Evolutionary conservation across 2,113 vertebrate genomes (phyloP).

Genomic region (Ranitomeya imitator): DNA sequence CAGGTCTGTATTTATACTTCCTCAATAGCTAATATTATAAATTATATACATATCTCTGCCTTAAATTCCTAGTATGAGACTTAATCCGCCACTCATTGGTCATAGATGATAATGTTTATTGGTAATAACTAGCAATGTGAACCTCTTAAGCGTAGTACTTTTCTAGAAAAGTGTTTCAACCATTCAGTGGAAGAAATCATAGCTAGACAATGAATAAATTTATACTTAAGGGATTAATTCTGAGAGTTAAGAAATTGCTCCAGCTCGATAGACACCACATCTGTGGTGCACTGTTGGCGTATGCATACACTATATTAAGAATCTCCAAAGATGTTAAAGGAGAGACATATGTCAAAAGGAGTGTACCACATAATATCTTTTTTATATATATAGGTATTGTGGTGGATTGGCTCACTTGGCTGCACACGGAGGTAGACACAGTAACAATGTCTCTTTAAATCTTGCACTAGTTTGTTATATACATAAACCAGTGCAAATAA

Average conservation of each 20-base stretch:
- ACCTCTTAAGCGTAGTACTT: not conserved
- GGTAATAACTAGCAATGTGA: not conserved
- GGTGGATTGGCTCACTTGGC: too few relatives aligned
- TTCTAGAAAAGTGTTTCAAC: not conserved
- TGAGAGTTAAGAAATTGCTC: not conserved
- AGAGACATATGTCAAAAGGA: too few relatives aligned
- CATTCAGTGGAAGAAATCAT: not conserved
- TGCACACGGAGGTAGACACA: too few relatives aligned
- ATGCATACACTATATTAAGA: too few relatives aligned
- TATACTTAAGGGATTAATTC: not conserved
- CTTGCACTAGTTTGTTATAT: too few relatives aligned
- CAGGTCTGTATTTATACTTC: not conserved
- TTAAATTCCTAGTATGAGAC: not conserved
- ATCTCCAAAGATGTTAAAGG: too few relatives aligned
- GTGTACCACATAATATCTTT: too few relatives aligned
- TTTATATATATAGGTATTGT: too few relatives aligned
- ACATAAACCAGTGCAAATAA: too few relatives aligned
- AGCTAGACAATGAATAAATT: not conserved
- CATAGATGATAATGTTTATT: not conserved
- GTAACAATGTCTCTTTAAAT: too few relatives aligned
- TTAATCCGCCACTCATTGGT: conserved; percentile 5
- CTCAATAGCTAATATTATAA: not conserved
- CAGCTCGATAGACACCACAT: not conserved
- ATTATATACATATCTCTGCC: not conserved
- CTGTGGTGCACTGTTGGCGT: too few relatives aligned